These are phyloP conservation scores for Astyanax mexicanus DNA, from an alignment of 2,797 vertebrate genomes.

Conservation along the genomic window DNA sequence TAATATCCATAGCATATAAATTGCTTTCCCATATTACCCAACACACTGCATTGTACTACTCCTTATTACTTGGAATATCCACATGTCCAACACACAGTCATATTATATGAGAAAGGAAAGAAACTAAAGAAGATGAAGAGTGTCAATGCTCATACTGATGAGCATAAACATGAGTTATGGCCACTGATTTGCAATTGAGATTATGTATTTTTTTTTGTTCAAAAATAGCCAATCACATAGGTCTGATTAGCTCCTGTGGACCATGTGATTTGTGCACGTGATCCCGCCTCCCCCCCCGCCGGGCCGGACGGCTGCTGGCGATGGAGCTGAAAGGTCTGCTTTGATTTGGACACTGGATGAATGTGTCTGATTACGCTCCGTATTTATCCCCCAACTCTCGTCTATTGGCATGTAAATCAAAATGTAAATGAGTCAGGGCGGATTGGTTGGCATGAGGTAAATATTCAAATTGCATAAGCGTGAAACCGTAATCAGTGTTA, in stretches of 20 bases:
- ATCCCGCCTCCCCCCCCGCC: slow-evolving; percentile 65
- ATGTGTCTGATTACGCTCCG: slow-evolving; percentile 70
- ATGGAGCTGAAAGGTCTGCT: slow-evolving; percentile 66
- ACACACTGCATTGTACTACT: no score
- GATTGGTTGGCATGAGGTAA: slow-evolving; percentile 70
- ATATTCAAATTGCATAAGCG: slow-evolving; percentile 75
- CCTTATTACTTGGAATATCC: no score
- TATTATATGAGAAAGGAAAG: background rate
- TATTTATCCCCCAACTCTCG: slow-evolving; percentile 73
- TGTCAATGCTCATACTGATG: background rate
- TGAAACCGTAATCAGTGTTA: slow-evolving; percentile 73
- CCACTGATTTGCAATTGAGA: slow-evolving; percentile 46
- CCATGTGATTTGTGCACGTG: slow-evolving; percentile 47
- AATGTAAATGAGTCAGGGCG: slow-evolving; percentile 76
- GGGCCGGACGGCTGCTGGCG: slow-evolving; percentile 55
- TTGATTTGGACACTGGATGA: slow-evolving; percentile 72
- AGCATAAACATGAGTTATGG: slow-evolving; percentile 31
- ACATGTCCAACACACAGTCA: no score
- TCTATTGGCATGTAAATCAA: slow-evolving; percentile 75
- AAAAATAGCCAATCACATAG: slow-evolving; percentile 45
- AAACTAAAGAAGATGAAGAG: background rate
- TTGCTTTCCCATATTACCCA: no score
- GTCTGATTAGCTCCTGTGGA: slow-evolving; percentile 60
- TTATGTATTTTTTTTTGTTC: slow-evolving; percentile 42
- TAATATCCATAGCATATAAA: no score